These are phyloP conservation scores for Vulpes lagopus DNA, from an alignment of 2,113 vertebrate species.

Conservation along the genomic window DNA sequence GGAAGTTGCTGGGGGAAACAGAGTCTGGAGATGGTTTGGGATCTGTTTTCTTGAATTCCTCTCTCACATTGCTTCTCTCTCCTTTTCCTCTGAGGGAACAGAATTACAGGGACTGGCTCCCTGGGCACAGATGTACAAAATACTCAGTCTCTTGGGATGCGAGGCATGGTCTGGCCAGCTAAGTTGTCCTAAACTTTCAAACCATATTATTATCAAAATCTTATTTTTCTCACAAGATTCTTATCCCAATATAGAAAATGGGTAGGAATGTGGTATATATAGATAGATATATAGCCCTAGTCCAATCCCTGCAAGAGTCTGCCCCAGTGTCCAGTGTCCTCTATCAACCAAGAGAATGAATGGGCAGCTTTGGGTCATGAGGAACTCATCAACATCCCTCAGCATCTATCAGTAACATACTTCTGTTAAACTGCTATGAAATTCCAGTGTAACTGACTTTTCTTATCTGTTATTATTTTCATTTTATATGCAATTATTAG, in stretches of 20 bases:
- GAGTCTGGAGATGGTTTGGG: background rate
- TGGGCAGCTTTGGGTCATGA: background rate
- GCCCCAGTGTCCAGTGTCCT: background rate
- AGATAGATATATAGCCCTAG: background rate
- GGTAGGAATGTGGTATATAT: background rate
- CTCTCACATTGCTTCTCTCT: background rate
- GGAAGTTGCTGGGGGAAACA: background rate
- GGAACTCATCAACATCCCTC: background rate
- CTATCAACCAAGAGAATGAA: background rate
- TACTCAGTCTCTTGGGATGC: background rate
- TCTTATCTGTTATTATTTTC: background rate
- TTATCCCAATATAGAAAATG: background rate
- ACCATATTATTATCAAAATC: background rate
- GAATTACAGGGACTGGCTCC: background rate
- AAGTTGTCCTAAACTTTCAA: background rate
- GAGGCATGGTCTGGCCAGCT: background rate
- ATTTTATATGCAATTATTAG: constrained; percentile 15
- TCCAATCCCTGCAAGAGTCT: background rate
- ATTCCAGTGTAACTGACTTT: background rate
- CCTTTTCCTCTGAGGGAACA: constrained; percentile 7
- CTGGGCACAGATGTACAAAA: background rate
- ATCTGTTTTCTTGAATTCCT: background rate
- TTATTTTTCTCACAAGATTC: background rate
- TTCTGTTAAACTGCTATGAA: background rate
- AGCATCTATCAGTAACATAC: background rate